Percentiles rank a stretch among this genome's conserved stretches.
phyloP scores from a whole-genome alignment of 2,888 invertebrate species.

The Ophioninae sp. region DNA sequence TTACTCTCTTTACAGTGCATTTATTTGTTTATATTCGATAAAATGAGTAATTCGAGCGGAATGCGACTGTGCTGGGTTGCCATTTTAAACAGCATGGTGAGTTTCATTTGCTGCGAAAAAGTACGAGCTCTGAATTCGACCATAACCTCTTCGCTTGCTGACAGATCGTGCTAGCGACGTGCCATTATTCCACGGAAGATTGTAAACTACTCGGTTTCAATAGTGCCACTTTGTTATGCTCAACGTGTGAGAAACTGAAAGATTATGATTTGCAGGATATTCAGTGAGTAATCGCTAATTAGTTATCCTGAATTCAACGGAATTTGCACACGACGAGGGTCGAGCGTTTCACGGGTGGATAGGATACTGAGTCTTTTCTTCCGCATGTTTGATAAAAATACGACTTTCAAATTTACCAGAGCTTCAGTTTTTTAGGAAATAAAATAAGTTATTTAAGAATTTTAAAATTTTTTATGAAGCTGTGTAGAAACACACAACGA shows the following conservation, averaged over 20 bases:
- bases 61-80: constrained; percentile 15
- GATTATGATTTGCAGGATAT: constrained; percentile 88
- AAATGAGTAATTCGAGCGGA: constrained; percentile 1
- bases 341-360: neutral
- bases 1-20: neutral
- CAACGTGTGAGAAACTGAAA: constrained; percentile 92
- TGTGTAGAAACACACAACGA: no score
- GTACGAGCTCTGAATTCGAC: neutral
- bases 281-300: constrained; percentile 77
- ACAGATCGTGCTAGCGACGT: constrained; percentile 67
- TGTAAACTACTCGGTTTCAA: constrained; percentile 93
- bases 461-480: no score
- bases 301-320: neutral
- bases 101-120: neutral
- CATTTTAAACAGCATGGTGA: constrained; percentile 44
- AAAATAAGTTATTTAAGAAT: no score
- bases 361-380: neutral
- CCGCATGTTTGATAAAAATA: neutral
- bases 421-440: no score
- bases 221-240: constrained; percentile 92
- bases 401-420: no score
- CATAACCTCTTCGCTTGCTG: constrained; percentile 39
- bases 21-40: neutral
- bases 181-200: constrained; percentile 89
- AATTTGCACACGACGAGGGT: neutral